phyloP scores from a whole-genome alignment of 2,113 vertebrate species.

The Pungitius pungitius region DNA sequence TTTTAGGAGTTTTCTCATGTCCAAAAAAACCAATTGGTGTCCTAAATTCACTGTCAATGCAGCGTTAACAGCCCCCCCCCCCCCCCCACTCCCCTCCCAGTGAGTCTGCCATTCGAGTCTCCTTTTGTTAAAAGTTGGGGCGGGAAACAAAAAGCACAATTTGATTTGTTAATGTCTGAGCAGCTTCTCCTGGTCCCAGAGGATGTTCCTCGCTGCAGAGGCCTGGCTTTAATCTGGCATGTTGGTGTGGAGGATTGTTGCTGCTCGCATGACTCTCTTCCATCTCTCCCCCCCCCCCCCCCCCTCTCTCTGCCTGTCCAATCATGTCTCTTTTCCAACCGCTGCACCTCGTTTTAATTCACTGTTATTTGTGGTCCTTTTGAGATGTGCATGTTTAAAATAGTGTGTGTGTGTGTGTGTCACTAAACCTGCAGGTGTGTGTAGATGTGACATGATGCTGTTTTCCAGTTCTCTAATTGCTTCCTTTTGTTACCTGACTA shows the following conservation, averaged over 20 bases:
- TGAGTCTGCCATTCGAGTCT: constrained; percentile 1
- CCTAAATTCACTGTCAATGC: constrained; percentile 50
- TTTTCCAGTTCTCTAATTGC: constrained; percentile 86
- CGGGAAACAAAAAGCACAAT: constrained; percentile 61
- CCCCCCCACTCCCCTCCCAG: constrained; percentile 23
- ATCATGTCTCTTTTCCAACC: constrained; percentile 17
- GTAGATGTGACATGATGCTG: constrained; percentile 33
- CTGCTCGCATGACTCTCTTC: constrained; percentile 61
- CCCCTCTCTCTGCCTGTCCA: background rate
- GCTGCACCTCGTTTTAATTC: constrained; percentile 31
- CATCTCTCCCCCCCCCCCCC: no score
- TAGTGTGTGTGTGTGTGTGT: constrained; percentile 7
- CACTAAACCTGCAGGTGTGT: constrained; percentile 28
- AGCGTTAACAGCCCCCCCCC: constrained; percentile 36
- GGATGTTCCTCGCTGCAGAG: constrained; percentile 58
- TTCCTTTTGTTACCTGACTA: constrained; percentile 99
- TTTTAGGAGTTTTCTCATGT: constrained; percentile 60
- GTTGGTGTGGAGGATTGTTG: constrained; percentile 49
- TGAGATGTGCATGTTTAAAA: constrained; percentile 56
- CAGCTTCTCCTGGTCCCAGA: constrained; percentile 61
- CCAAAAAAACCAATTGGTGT: constrained; percentile 65
- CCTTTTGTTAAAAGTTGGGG: background rate
- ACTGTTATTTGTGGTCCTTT: constrained; percentile 20
- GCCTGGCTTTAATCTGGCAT: constrained; percentile 73
- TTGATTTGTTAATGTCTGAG: constrained; percentile 37